These are phyloP conservation scores for Achlya flavicornis DNA, from an alignment of 2,888 invertebrate species.

Conservation along the genomic window DNA sequence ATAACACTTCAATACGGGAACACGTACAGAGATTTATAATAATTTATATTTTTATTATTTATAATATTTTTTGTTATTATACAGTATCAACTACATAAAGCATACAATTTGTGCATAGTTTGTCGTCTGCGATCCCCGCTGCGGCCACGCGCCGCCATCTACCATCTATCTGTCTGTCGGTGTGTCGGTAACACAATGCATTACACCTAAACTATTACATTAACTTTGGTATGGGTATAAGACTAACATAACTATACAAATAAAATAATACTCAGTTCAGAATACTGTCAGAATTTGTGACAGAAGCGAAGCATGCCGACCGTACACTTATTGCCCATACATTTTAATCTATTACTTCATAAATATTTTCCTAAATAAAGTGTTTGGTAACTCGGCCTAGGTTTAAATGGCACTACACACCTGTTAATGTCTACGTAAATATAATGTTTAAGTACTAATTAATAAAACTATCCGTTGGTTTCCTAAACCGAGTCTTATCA, in stretches of 20 bases:
- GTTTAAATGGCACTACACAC: background rate
- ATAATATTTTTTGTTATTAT: conserved; percentile 51
- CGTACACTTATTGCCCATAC: background rate
- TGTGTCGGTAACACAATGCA: conserved; percentile 12
- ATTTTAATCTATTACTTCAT: no score
- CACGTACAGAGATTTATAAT: conserved; percentile 65
- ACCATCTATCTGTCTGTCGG: background rate
- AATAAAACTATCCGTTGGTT: background rate
- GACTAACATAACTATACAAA: conserved; percentile 34
- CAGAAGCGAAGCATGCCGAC: conserved; percentile 17
- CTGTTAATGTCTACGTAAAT: background rate
- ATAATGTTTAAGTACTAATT: background rate
- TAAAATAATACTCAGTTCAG: conserved; percentile 53
- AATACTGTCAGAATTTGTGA: conserved; percentile 39
- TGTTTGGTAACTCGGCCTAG: background rate
- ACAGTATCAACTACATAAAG: conserved; percentile 77
- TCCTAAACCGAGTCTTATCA: background rate
- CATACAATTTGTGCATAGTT: conserved; percentile 68
- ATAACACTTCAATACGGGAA: conserved; percentile 54
- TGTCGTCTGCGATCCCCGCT: conserved; percentile 40
- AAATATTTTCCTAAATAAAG: background rate
- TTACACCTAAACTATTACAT: conserved; percentile 37
- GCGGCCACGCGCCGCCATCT: conserved; percentile 18
- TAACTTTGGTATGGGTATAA: conserved; percentile 61
- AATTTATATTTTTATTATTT: conserved; percentile 42